A percentile compares a stretch with the other conserved stretches of the same genome.
These are phyloP conservation scores for Cryptoblepharus egeriae DNA, from an alignment of 2,797 vertebrate species.

Conservation along the genomic window DNA sequence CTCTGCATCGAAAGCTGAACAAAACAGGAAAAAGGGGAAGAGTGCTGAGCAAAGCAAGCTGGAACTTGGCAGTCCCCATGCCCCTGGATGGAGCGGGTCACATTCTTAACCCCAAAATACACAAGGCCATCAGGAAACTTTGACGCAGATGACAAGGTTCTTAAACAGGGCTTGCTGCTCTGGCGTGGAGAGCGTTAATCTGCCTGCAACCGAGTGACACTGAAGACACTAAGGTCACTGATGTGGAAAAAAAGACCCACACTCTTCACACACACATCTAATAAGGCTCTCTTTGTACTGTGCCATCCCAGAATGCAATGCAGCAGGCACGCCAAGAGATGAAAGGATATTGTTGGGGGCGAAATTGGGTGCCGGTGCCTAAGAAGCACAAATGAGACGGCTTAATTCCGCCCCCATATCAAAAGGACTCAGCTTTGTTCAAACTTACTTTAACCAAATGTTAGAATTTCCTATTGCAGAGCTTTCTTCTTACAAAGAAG, in stretches of 20 bases:
- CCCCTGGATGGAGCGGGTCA: not conserved
- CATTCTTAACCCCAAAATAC: not conserved
- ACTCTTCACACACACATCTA: slow-evolving; percentile 66
- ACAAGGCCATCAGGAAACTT: not conserved
- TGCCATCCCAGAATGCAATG: slow-evolving; percentile 68
- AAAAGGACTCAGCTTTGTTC: not conserved
- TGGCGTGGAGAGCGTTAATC: slow-evolving; percentile 63
- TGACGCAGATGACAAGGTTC: accelerated
- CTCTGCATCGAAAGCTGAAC: not conserved
- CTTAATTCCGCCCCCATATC: no score
- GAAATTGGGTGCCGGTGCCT: slow-evolving; percentile 68
- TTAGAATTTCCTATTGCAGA: no score
- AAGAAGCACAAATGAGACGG: slow-evolving; percentile 56
- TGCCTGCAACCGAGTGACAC: slow-evolving; percentile 71
- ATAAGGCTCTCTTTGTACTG: slow-evolving; percentile 74
- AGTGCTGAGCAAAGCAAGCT: not conserved
- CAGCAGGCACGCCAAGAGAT: slow-evolving; percentile 68
- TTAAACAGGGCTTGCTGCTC: not conserved
- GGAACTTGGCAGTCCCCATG: not conserved
- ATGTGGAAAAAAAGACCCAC: slow-evolving; percentile 69
- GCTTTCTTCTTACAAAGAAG: no score
- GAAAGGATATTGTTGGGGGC: slow-evolving; percentile 77
- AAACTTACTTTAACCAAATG: no score
- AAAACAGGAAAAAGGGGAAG: not conserved
- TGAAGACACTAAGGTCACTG: slow-evolving; percentile 63